A percentile compares a stretch with the other conserved stretches of the same genome.
These are phyloP conservation scores for Vanessa cardui DNA, from an alignment of 2,888 invertebrate genomes.

Conservation along the genomic window DNA sequence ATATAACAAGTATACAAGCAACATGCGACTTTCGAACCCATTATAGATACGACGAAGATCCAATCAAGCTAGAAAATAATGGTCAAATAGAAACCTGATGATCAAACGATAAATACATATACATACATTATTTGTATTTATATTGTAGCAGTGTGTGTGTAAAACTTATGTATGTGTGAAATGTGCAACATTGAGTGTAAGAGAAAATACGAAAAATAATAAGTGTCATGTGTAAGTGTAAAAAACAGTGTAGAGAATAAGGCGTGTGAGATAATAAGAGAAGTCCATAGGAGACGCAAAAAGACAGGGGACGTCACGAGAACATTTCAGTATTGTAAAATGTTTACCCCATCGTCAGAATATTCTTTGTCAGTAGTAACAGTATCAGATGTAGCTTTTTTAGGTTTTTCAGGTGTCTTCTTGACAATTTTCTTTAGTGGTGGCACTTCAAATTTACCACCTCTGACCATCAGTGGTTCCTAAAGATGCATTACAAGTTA, in stretches of 20 bases:
- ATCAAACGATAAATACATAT: background rate
- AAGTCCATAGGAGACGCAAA: conserved; percentile 22
- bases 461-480: conserved; percentile 74
- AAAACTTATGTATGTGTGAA: conserved; percentile 9
- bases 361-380: conserved; percentile 44
- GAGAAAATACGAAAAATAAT: conserved; percentile 2
- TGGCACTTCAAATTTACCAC: conserved; percentile 77
- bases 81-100: background rate
- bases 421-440: conserved; percentile 76
- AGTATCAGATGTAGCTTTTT: conserved; percentile 58
- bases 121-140: conserved; percentile 7
- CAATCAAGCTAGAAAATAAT: conserved; percentile 31
- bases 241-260: conserved; percentile 17
- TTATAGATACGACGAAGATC: conserved; percentile 46
- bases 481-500: conserved; percentile 68
- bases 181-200: conserved; percentile 5
- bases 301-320: conserved; percentile 39
- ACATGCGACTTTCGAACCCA: conserved; percentile 68
- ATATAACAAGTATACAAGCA: conserved; percentile 53
- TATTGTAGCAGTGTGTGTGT: conserved; percentile 1
- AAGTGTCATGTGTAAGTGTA: conserved; percentile 27
- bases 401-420: conserved; percentile 68
- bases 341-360: conserved; percentile 65
- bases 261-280: conserved; percentile 18
- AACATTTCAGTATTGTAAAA: conserved; percentile 41